Evolutionary conservation across 2,113 vertebrate genomes (phyloP), one percentile per base, ranked within the genome.

Genomic region (Apteryx owenii): DNA sequence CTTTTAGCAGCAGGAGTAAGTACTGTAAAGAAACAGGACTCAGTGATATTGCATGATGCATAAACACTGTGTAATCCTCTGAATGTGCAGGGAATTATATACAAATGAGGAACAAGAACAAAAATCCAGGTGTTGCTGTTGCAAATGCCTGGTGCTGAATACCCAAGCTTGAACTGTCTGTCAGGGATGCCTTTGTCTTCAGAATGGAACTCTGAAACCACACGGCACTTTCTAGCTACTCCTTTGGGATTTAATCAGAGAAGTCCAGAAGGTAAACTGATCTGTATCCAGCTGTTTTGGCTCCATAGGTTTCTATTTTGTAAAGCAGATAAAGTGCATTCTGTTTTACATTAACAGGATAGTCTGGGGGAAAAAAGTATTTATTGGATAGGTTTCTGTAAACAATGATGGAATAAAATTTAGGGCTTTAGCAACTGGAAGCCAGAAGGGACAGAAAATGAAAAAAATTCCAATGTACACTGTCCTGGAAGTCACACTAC

Each of bases 1-100:
- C 96, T 96, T 98, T 98, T 97, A 98, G 97, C 98, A 98, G 97
- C 98, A 97, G 97, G 97, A 98, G 84, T 98, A 98, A 98, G 86
- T 94, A 96, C 95, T 98, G 95, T 97, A 96, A 98, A 97, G 97
- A 97, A 98, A 97, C 96, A 96, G 93, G 96, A 96, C 90, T 98
- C 90, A 14, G 95, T 79, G 89, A 97, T 81, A 94, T 95, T 94
- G 93, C 81, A 66, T 80, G 97, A 97, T 97, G 97, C 96, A 97
- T 98, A 97, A 98, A 98, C 95, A 98, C 95, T 95, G 69, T 98
- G 97, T 98, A 98, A 98, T 98, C 98, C 97, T 96, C 95, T 56
- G 86, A 97, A 97, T 97, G 95, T 94, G 89, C 90, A 81, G 91
- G 93, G 97, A 98, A 97, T 98, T 98, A 98, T 36, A 90, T 68